Percentiles rank a stretch among this genome's conserved stretches.
Evolutionary conservation across 1,140 invertebrate species (phyloP).

Genomic region (Caenorhabditis briggsae): DNA sequence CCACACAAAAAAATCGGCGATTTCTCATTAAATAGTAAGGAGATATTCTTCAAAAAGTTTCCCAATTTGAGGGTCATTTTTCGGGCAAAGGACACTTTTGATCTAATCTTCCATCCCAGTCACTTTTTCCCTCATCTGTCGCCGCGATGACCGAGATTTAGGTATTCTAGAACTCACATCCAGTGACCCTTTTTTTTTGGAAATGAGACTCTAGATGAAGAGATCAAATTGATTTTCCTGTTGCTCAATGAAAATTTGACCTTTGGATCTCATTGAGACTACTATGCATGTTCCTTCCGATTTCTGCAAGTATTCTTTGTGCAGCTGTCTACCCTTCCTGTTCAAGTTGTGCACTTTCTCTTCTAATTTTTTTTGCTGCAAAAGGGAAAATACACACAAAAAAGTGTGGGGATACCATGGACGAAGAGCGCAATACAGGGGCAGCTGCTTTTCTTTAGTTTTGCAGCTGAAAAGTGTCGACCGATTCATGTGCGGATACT

Average conservation of each 20-base stretch:
- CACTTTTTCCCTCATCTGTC: conserved; percentile 39
- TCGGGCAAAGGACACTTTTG: conserved; percentile 50
- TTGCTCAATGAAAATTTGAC: conserved; percentile 18
- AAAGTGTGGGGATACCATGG: conserved; percentile 43
- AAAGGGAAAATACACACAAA: conserved; percentile 23
- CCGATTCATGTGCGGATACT: not conserved
- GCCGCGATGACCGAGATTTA: conserved; percentile 29
- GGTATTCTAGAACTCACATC: not conserved
- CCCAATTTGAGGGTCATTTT: conserved; percentile 26
- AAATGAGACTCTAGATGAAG: not conserved
- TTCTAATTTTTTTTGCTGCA: not conserved
- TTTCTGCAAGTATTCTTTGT: conserved; percentile 37
- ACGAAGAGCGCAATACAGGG: not conserved
- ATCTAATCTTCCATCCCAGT: conserved; percentile 28
- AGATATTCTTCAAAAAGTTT: conserved; percentile 40
- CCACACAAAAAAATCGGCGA: not conserved
- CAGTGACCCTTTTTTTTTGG: no score
- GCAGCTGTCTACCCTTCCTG: conserved; percentile 14
- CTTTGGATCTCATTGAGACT: not conserved
- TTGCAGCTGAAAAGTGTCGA: conserved; percentile 34
- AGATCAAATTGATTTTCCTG: not conserved
- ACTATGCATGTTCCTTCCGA: not conserved
- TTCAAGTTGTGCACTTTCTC: not conserved
- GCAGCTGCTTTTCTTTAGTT: conserved; percentile 47
- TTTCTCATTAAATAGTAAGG: conserved; percentile 32